These are phyloP conservation scores for Diarsia rubi DNA, from an alignment of 2,888 invertebrate genomes.

Conservation along the genomic window DNA sequence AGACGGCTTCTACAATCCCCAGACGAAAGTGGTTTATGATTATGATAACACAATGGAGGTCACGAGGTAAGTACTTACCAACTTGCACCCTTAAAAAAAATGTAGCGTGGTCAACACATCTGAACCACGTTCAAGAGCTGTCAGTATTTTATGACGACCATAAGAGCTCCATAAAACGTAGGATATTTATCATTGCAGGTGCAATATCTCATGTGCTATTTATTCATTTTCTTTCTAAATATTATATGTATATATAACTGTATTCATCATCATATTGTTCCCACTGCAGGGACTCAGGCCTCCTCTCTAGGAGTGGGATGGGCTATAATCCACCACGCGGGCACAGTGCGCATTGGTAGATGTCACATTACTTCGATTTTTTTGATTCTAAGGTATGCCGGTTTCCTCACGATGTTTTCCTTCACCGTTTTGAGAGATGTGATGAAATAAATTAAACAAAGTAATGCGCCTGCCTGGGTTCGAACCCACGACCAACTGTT, in stretches of 20 bases:
- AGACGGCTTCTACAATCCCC: conserved; percentile 11
- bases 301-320: too few species aligned
- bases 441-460: too few species aligned
- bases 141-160: not conserved
- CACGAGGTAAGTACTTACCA: conserved; percentile 3
- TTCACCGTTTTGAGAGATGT: too few species aligned
- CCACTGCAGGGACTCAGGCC: too few species aligned
- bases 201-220: not conserved
- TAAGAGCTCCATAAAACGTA: not conserved
- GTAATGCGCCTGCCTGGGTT: too few species aligned
- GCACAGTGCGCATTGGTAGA: too few species aligned
- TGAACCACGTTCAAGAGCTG: not conserved
- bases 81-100: not conserved
- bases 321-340: too few species aligned
- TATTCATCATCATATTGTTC: too few species aligned
- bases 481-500: too few species aligned
- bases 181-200: not conserved
- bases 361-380: too few species aligned
- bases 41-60: not conserved
- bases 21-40: not conserved
- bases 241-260: not conserved
- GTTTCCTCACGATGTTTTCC: too few species aligned
- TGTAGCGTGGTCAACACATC: not conserved
- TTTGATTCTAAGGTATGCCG: too few species aligned
- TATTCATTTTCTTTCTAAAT: not conserved